A percentile compares a stretch with the other conserved stretches of the same genome.
phyloP scores from a whole-genome alignment of 2,113 vertebrate species.

The Lophochroa leadbeateri region DNA sequence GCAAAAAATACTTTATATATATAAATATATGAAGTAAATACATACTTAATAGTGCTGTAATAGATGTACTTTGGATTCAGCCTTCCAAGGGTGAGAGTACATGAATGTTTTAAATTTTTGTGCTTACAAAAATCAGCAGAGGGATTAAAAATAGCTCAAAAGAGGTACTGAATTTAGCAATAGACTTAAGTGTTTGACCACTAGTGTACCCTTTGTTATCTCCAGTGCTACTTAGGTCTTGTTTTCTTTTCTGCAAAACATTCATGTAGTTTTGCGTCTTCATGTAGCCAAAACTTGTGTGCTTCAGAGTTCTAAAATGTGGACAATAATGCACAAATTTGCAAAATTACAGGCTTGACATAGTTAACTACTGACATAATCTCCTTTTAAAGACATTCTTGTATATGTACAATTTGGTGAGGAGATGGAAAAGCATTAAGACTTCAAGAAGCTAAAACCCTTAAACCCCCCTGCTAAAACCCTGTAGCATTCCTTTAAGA shows the following conservation, averaged over 20 bases:
- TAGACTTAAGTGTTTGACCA: not conserved
- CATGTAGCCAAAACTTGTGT: not conserved
- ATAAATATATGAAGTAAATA: too few species aligned
- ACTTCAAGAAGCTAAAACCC: not conserved
- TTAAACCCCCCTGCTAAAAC: not conserved
- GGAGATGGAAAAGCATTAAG: not conserved
- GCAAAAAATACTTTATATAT: not conserved
- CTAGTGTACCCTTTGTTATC: not conserved
- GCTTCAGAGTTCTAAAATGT: not conserved
- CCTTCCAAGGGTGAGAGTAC: not conserved
- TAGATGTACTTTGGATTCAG: not conserved
- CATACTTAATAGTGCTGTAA: not conserved
- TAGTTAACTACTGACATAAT: not conserved
- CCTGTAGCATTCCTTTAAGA: not conserved
- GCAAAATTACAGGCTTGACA: not conserved
- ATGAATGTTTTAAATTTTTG: not conserved
- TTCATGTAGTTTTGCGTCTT: not conserved
- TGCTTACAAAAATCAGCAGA: not conserved
- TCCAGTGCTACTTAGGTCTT: not conserved
- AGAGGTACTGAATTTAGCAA: not conserved
- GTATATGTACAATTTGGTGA: not conserved
- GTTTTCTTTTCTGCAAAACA: not conserved
- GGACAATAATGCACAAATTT: not conserved
- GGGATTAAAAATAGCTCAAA: not conserved
- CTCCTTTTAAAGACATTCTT: not conserved